phyloP scores from a whole-genome alignment of 2,888 invertebrate genomes.

The Nephrotoma appendiculata region DNA sequence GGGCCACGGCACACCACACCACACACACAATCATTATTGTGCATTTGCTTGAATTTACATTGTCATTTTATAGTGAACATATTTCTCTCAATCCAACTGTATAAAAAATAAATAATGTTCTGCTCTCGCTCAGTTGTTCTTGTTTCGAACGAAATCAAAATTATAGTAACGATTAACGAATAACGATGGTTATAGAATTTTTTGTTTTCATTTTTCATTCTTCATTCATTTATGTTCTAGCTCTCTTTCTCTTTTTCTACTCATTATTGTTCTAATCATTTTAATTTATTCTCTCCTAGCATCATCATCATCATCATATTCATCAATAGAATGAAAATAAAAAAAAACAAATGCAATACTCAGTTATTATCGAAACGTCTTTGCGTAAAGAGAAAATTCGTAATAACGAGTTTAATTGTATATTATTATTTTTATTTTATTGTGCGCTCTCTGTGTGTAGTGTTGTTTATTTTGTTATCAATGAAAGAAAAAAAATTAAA shows the following conservation, averaged over 20 bases:
- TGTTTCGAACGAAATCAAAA: too few species aligned
- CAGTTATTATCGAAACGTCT: not conserved
- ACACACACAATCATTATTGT: too few species aligned
- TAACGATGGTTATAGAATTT: not conserved
- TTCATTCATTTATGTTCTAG: not conserved
- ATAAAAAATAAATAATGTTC: not conserved
- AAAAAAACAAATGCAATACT: not conserved
- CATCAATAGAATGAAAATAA: not conserved
- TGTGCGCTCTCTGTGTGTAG: not conserved
- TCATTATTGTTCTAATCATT: not conserved
- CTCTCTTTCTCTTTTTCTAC: not conserved
- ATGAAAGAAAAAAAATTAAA: not conserved
- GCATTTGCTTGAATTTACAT: not conserved
- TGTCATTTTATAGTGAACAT: not conserved
- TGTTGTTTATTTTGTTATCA: not conserved
- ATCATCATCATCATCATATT: not conserved
- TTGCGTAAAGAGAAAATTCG: not conserved
- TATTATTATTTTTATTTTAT: not conserved
- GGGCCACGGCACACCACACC: too few species aligned
- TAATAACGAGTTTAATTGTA: not conserved
- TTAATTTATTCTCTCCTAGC: not conserved
- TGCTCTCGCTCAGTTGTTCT: not conserved
- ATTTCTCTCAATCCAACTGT: not conserved
- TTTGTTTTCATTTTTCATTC: not conserved
- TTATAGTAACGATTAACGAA: not conserved